Conservation (phyloP, 2,113 vertebrate genomes). For the Corydoras maculifer region DNA sequence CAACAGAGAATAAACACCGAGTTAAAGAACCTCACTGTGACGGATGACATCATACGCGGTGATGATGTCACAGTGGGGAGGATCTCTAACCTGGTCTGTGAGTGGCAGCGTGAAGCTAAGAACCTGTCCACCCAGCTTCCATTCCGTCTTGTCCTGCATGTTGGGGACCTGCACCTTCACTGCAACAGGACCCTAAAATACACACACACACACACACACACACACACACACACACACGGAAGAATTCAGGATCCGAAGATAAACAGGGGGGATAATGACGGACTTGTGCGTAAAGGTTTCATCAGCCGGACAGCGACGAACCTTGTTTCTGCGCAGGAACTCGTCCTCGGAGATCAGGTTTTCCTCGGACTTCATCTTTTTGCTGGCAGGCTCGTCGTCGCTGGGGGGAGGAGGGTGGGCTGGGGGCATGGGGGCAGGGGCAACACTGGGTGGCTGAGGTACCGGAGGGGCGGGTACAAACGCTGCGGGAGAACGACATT, state of each 20-base stretch:
- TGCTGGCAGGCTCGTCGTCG: conserved; percentile 88
- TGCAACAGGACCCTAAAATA: conserved; percentile 82
- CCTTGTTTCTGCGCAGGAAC: conserved; percentile 93
- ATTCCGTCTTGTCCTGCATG: conserved; percentile 99
- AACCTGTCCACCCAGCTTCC: conserved; percentile 92
- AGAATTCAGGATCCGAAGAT: too few relatives aligned
- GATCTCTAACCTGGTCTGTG: conserved; percentile 80
- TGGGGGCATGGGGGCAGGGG: conserved; percentile 77
- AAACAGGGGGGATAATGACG: too few relatives aligned
- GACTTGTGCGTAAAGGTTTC: too few relatives aligned
- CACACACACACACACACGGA: not conserved
- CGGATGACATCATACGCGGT: not conserved
- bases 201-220: not conserved
- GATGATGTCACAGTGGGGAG: too few relatives aligned
- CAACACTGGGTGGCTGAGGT: conserved; percentile 75
- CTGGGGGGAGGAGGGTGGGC: conserved; percentile 81
- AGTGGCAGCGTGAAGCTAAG: conserved; percentile 92
- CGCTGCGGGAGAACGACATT: conserved; percentile 55
- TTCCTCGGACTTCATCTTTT: conserved; percentile 96
- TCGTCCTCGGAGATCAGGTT: conserved; percentile 95
- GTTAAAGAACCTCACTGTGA: too few relatives aligned
- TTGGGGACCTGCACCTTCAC: conserved; percentile 98
- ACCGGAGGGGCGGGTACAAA: conserved; percentile 93
- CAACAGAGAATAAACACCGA: not conserved
- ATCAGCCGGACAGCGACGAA: conserved; percentile 30